Percentiles rank a stretch among this genome's conserved stretches.
Conservation (phyloP, 1,140 invertebrate genomes). For the Neodiprion pinetum region DNA sequence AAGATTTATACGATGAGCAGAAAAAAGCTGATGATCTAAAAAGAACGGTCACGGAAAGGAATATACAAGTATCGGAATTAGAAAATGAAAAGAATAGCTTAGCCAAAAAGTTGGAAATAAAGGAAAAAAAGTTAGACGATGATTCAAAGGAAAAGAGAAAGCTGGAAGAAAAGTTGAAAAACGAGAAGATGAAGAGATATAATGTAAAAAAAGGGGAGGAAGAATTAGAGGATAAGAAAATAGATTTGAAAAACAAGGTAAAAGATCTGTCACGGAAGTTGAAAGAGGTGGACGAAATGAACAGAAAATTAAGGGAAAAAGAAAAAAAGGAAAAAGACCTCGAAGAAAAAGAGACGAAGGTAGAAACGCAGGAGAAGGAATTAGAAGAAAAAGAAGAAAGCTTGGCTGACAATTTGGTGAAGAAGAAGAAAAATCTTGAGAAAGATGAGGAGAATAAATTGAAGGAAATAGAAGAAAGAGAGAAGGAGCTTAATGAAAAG, state of each 20-base stretch:
- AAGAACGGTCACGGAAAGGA: too few species aligned
- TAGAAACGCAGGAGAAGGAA: neutral
- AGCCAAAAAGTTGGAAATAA: too few species aligned
- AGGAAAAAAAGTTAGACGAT: too few species aligned
- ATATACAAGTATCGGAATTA: too few species aligned
- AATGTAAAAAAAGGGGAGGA: conserved; percentile 17
- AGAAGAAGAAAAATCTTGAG: neutral
- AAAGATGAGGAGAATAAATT: conserved; percentile 11
- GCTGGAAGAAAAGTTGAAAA: neutral
- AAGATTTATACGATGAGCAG: too few species aligned
- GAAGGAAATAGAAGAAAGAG: conserved; percentile 11
- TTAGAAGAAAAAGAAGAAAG: conserved; percentile 21
- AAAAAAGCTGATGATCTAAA: too few species aligned
- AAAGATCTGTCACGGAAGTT: conserved; percentile 9
- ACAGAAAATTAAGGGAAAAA: conserved; percentile 23
- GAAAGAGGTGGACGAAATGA: conserved; percentile 20
- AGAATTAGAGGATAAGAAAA: conserved; percentile 13
- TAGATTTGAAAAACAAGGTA: conserved; percentile 20
- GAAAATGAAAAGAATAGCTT: too few species aligned
- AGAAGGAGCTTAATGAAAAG: conserved; percentile 16
- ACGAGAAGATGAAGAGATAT: conserved; percentile 8
- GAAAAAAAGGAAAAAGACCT: conserved; percentile 16
- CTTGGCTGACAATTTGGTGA: conserved; percentile 18
- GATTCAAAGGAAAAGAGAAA: too few species aligned
- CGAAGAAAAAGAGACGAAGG: conserved; percentile 15